Evolutionary conservation across 2,797 vertebrate genomes (phyloP), one percentile per base, ranked within the genome.

Genomic region (Sebastes matsubarae): DNA sequence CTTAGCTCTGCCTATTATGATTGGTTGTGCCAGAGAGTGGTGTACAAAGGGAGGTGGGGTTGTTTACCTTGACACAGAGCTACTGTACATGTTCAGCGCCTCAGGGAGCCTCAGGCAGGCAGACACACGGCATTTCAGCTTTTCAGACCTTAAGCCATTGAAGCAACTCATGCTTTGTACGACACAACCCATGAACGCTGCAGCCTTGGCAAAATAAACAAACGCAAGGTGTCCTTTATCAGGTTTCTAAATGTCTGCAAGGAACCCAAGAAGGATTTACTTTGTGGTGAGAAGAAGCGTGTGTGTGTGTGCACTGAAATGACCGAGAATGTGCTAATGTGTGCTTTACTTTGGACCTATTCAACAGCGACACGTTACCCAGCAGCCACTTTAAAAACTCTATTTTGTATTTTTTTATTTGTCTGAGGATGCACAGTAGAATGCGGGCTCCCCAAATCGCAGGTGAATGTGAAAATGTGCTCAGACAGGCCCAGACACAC

Each of bases 61-160:
- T 92, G 90, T 92, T 90, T 93, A 87, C 87, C 87, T 85, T 90
- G 88, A 92, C 85, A 86, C 30, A 46, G 77, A 82, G 83, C 76
- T 79, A 84, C 87, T 88, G 89, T 91, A 90, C 90, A 83, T 85
- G 71, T 84, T 83, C 38, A 59, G 55, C 12, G 82, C 89, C 82
- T 83, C 70, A 22, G 50, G 50, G 50, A n/a, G 90, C 81, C 16
- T 25, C 16, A 29, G 72, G 36, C 79, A 67, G 72, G 68, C 84
- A 87, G 67, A 78, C 65, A 80, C 60, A 74, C 71, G 8, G 4
- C 66, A 71, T 81, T 87, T 83, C 78, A 81, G 84, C 59, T 77
- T 81, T 88, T 89, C 81, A 85, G 75, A 71, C 82, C 67, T 22
- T 82, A 83, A 81, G 77, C 85, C 80, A 73, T 63, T 89, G 85